Base-by-base conservation (phyloP, 2,113 vertebrate species). In the Nycticryphes semicollaris region DNA sequence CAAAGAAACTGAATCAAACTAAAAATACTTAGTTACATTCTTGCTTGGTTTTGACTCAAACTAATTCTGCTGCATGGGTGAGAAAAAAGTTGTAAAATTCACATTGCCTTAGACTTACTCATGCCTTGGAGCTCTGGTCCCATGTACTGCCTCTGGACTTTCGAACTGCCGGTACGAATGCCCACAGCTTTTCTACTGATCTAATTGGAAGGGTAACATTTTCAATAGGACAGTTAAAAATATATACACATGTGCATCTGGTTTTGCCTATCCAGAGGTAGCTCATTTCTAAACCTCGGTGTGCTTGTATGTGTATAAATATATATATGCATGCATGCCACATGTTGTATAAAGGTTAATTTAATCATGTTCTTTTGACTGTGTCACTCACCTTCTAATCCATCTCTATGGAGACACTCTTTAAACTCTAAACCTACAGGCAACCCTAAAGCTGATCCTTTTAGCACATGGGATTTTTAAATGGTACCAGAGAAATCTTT, bases 311-410 rank as follows among this genome's bases (percentile, higher is more conserved):
- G 28, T 14, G 6, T 53, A 23, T 33, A 43, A 43, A 21, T 31
- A 22, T 53, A 24, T 23, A 2, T 31, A 9, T 82, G 39, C 7
- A 18, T 7, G 10, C 33, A 54, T 8, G 5, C 35, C 1, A 0
- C 39, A 25, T 51, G 21, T 78, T 78, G 16, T 72, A 53, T 43
- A 31, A 76, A 72, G 9, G 27, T 63, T 75, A 64, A 75, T 79
- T 84, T 79, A 72, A 45, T 57, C 2, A 28, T 4, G 1, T 75
- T 79, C 14, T 57, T 89, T 75, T 79, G 84, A 54, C 62, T 62
- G 18, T 89, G 31, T 90, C 69, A 64, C n/a, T 54, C 57, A 68
- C 66, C 45, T 90, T 57, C 62, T 93, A 90, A 92, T 68, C 53
- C 53, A 69, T 69, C 53, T 92, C 75, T 50, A 54, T 43, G 23